phyloP scores from a whole-genome alignment of 1,140 invertebrate species.

The Hyles vespertilio region DNA sequence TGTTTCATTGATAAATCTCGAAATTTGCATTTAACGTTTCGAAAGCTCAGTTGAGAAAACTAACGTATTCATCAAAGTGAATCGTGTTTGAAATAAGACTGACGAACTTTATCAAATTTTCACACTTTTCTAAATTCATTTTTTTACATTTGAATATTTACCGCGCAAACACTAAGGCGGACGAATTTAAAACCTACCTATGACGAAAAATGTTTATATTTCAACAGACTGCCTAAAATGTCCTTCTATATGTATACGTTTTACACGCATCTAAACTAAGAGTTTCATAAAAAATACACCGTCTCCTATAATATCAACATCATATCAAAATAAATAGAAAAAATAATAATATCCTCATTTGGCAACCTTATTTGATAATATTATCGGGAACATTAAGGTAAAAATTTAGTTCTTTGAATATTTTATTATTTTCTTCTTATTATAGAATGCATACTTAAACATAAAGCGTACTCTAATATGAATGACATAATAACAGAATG shows the following conservation, averaged over 20 bases:
- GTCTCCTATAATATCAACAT: too few species aligned
- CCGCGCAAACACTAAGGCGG: conserved; percentile 8
- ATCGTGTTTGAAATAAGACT: conserved; percentile 44
- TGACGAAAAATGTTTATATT: conserved; percentile 22
- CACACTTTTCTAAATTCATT: conserved; percentile 49
- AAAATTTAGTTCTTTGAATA: too few species aligned
- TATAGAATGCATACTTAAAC: too few species aligned
- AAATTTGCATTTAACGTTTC: conserved; percentile 9
- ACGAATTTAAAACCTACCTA: conserved; percentile 14
- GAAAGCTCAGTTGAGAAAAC: conserved; percentile 8
- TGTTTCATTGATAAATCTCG: conserved; percentile 12
- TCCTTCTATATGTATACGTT: conserved; percentile 34
- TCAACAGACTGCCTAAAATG: conserved; percentile 31
- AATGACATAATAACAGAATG: too few species aligned
- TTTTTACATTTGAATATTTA: conserved; percentile 14
- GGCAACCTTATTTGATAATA: too few species aligned
- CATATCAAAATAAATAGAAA: too few species aligned
- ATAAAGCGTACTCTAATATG: too few species aligned
- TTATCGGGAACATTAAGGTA: too few species aligned
- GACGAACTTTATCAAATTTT: conserved; percentile 52
- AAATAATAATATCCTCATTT: too few species aligned
- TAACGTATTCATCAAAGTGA: too few species aligned
- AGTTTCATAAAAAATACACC: conserved; percentile 12
- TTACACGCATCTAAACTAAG: conserved; percentile 26
- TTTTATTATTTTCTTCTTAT: too few species aligned